Percentiles rank a stretch among this genome's conserved stretches.
phyloP scores from a whole-genome alignment of 2,888 invertebrate species.

The Alsophila aescularia region DNA sequence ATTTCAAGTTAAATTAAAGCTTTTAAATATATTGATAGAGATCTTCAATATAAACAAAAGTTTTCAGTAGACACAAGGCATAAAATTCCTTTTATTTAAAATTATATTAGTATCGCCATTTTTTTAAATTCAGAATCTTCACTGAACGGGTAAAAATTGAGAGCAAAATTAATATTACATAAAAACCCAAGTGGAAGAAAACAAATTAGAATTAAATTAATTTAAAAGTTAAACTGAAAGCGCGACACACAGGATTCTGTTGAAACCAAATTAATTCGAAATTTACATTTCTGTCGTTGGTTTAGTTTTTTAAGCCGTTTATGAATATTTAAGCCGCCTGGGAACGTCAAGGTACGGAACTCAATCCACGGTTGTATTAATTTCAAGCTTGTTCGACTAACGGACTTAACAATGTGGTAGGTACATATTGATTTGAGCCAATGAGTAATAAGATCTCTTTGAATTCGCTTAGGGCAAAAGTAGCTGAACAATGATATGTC shows the following conservation, averaged over 20 bases:
- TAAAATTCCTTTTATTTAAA: no score
- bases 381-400: not conserved
- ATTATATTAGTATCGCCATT: no score
- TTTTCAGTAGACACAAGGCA: no score
- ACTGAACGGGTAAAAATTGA: not conserved
- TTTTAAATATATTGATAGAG: no score
- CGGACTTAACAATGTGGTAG: no score
- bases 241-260: slow-evolving; percentile 25
- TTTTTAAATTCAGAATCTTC: not conserved
- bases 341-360: slow-evolving; percentile 9
- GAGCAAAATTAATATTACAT: not conserved
- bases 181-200: not conserved
- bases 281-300: slow-evolving; percentile 28
- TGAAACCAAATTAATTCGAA: slow-evolving; percentile 36
- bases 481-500: no score
- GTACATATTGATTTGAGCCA: no score
- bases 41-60: no score
- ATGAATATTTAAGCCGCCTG: slow-evolving; percentile 25
- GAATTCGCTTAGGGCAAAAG: no score
- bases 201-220: slow-evolving; percentile 28
- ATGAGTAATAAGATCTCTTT: no score
- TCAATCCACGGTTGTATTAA: slow-evolving; percentile 1
- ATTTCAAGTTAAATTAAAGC: no score
- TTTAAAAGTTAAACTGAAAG: slow-evolving; percentile 25
- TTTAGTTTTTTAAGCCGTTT: slow-evolving; percentile 27